Base-by-base conservation (phyloP, 2,113 vertebrate species). In the Phaethon lepturus region DNA sequence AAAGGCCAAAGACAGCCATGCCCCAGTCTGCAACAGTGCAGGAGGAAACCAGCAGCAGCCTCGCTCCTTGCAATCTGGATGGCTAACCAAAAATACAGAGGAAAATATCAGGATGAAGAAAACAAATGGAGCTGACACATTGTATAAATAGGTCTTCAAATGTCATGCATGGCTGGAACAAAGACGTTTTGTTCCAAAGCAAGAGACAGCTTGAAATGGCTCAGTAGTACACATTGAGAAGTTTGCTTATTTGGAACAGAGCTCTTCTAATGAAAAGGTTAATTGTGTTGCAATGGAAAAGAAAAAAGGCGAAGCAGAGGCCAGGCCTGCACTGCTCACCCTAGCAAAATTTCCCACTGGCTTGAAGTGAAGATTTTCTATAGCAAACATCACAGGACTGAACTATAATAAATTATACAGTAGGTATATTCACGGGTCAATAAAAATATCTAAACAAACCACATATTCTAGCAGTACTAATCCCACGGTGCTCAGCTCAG, bases 131-230 rank as follows among this genome's bases (percentile, higher is more conserved):
- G 76, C 92, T 97, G 97, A 97, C 97, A 97, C 79, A 91, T 90
- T 97, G 88, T 96, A 92, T 95, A 96, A 97, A 95, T 95, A 96
- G 96, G 95, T 97, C 92, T 95, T 95, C 97, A 97, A 95, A 97
- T 97, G 97, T 96, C 97, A 95, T 78, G 90, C 80, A 92, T 78
- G 86, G 92, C 72, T 97, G 86, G 90, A 95, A 97, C 96, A 97
- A 96, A 97, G 95, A 92, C 52, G 62, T 95, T 97, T 95, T 97
- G 94, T 97, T 97, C 89, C 94, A 66, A 88, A 95, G 75, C 74
- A 96, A 94, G 68, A 96, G 94, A 95, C 63, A 84, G 80, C 79
- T 97, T 96, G 88, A 92, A 95, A 95, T 72, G 76, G 86, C 60
- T 95, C 92, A 88, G 90, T 95, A 96, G 93, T 75, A 89, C 82